Evolutionary conservation across 2,888 invertebrate genomes (phyloP).

Genomic region (Andrena flavipes): DNA sequence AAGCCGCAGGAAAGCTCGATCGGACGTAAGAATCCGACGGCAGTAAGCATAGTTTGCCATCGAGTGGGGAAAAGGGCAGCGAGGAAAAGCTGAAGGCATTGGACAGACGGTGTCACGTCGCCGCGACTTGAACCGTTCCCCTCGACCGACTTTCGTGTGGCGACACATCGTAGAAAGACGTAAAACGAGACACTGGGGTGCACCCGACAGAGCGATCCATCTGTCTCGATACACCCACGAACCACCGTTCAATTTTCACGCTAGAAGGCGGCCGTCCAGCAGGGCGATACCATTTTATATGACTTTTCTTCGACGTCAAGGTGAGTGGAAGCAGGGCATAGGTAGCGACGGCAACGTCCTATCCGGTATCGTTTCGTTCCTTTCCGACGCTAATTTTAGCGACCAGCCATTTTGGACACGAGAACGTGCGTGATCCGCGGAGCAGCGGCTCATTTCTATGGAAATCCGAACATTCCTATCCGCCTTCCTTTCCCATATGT

Average conservation of each 20-base stretch:
- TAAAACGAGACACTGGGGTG: conserved; percentile 72
- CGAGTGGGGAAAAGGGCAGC: not conserved
- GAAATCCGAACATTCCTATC: conserved; percentile 50
- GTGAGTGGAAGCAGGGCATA: conserved; percentile 86
- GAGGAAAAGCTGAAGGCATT: conserved; percentile 23
- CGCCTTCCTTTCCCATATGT: conserved; percentile 3
- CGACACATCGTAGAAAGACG: conserved; percentile 49
- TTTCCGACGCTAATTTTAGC: conserved; percentile 78
- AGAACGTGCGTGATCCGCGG: conserved; percentile 67
- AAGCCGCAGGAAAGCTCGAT: conserved; percentile 14
- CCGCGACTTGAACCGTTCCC: conserved; percentile 36
- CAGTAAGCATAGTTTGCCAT: conserved; percentile 25
- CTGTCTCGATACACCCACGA: conserved; percentile 77
- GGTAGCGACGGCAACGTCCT: conserved; percentile 27
- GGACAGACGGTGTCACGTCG: conserved; percentile 43
- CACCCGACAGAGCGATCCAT: conserved; percentile 80
- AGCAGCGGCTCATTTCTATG: conserved; percentile 57
- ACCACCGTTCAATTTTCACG: conserved; percentile 82
- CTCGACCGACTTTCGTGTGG: conserved; percentile 44
- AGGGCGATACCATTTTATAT: conserved; percentile 97
- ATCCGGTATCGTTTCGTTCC: conserved; percentile 38
- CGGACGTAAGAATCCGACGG: conserved; percentile 27
- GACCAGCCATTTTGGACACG: conserved; percentile 82
- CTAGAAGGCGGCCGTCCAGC: conserved; percentile 89
- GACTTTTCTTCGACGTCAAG: conserved; percentile 97